A percentile compares a stretch with the other conserved stretches of the same genome.
These are phyloP conservation scores for Ophioderma brevispina DNA, from an alignment of 35 echinoderm and acorn worm species.

Conservation along the genomic window DNA sequence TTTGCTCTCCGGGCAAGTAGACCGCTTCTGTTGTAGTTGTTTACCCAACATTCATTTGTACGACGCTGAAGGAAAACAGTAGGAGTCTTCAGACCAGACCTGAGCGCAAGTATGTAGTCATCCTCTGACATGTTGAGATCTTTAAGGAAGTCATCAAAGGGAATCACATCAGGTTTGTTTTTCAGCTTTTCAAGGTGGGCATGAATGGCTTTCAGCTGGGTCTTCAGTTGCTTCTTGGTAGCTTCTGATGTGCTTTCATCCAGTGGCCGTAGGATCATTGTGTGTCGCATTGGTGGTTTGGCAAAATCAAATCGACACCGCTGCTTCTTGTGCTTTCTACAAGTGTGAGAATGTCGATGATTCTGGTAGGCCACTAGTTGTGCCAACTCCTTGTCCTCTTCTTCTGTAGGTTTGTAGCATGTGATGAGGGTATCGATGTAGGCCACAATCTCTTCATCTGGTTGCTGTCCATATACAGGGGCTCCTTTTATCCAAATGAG, in stretches of 20 bases:
- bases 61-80: conserved; percentile 36
- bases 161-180: too few species aligned
- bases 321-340: neutral
- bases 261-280: neutral
- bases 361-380: neutral
- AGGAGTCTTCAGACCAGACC: neutral
- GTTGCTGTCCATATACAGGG: conserved; percentile 24
- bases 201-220: neutral
- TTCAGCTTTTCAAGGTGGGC: neutral
- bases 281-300: neutral
- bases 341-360: neutral
- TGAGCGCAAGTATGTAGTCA: conserved; percentile 28
- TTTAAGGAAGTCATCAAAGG: conserved; percentile 33
- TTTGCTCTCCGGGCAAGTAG: conserved; percentile 58
- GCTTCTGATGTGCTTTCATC: neutral
- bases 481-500: conserved; percentile 74
- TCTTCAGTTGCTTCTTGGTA: neutral
- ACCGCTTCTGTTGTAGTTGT: conserved; percentile 47
- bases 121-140: conserved; percentile 11
- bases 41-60: conserved; percentile 54
- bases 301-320: neutral
- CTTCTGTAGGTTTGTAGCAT: neutral
- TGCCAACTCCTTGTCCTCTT: neutral
- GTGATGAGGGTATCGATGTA: conserved; percentile 42
- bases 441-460: conserved; percentile 1